Percentiles rank a stretch among this genome's conserved stretches.
phyloP scores from a whole-genome alignment of 2,888 invertebrate genomes.

The Metellina segmentata region DNA sequence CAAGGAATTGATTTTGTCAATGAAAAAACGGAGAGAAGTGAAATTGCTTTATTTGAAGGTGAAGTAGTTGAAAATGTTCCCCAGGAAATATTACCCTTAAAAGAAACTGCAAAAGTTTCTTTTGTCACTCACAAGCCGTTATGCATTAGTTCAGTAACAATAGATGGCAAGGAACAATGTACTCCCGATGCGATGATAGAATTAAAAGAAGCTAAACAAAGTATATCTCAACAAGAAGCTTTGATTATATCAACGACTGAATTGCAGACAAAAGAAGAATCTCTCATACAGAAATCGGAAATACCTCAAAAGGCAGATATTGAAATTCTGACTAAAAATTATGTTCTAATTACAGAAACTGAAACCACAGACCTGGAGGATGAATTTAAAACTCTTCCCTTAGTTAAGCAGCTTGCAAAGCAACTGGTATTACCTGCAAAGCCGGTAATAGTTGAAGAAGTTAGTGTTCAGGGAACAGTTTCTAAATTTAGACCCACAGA shows the following conservation, averaged over 20 bases:
- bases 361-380: constrained; percentile 73
- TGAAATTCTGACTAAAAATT: constrained; percentile 78
- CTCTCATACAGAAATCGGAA: constrained; percentile 26
- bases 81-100: constrained; percentile 22
- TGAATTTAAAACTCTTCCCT: constrained; percentile 40
- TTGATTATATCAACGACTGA: constrained; percentile 58
- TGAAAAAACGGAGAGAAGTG: constrained; percentile 14
- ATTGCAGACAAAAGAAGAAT: constrained; percentile 39
- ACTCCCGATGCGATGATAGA: constrained; percentile 3
- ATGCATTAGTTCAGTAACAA: constrained; percentile 29
- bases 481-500: constrained; percentile 44
- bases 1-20: constrained; percentile 12
- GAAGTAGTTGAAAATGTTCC: constrained; percentile 70
- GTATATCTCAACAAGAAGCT: constrained; percentile 58
- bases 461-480: constrained; percentile 77
- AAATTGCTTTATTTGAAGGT: constrained; percentile 38
- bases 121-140: constrained; percentile 61
- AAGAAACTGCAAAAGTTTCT: constrained; percentile 55
- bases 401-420: constrained; percentile 55
- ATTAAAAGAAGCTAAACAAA: constrained; percentile 12
- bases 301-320: constrained; percentile 53
- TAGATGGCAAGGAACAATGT: constrained; percentile 55
- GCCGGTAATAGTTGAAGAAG: constrained; percentile 80
- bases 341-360: constrained; percentile 78
- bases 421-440: constrained; percentile 59